Conservation (phyloP, 2,797 vertebrate genomes). For the Rhadinocentrus ornatus region DNA sequence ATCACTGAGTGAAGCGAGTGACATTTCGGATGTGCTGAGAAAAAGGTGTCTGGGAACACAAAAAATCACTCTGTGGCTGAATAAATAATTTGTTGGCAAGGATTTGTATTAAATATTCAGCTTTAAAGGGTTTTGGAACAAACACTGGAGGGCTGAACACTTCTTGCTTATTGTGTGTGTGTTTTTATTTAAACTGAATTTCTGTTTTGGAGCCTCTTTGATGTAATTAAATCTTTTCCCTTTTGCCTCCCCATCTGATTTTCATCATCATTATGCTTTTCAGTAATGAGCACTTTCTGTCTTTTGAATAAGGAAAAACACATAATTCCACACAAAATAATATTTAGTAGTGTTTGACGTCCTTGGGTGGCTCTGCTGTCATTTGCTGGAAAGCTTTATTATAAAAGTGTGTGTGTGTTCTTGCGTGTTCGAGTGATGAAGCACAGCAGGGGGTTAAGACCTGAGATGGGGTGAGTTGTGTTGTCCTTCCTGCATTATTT, state of each 20-base stretch:
- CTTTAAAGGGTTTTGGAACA: constrained; percentile 32
- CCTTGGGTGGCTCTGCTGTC: constrained; percentile 58
- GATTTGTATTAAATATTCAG: constrained; percentile 38
- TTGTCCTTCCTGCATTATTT: constrained; percentile 81
- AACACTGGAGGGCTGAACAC: constrained; percentile 39
- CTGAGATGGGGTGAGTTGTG: constrained; percentile 67
- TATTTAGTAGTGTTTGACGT: constrained; percentile 67
- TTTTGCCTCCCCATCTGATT: constrained; percentile 66
- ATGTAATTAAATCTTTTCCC: constrained; percentile 72
- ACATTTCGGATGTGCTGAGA: constrained; percentile 14
- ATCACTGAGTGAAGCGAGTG: constrained; percentile 12
- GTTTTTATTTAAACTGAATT: constrained; percentile 27
- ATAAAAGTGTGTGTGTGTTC: constrained; percentile 14
- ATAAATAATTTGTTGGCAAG: constrained; percentile 29
- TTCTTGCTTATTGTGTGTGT: constrained; percentile 33
- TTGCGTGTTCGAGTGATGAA: constrained; percentile 36
- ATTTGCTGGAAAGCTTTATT: constrained; percentile 50
- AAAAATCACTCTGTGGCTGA: constrained; percentile 35
- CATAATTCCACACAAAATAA: constrained; percentile 66
- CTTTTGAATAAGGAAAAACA: constrained; percentile 69
- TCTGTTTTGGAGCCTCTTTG: constrained; percentile 62
- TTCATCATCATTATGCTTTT: constrained; percentile 72
- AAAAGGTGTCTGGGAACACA: constrained; percentile 20
- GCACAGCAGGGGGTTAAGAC: constrained; percentile 68
- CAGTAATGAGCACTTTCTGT: constrained; percentile 72